A percentile compares a stretch with the other conserved stretches of the same genome.
Evolutionary conservation across 2,113 vertebrate genomes (phyloP).

Genomic region (Otus sunia): DNA sequence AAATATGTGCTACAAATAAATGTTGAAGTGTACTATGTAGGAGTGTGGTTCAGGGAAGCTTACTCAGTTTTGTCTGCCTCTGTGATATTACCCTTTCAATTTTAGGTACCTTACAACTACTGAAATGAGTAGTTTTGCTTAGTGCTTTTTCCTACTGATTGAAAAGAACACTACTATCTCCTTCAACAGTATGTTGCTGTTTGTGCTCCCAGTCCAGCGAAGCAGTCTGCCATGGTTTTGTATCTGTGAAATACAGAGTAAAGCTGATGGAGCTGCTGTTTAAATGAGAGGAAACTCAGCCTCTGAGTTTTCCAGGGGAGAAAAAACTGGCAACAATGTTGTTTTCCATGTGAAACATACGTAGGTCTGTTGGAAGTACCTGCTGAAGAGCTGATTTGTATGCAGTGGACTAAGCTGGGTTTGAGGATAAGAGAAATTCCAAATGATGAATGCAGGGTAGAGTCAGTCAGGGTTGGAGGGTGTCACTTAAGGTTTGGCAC

Average conservation of each 20-base stretch:
- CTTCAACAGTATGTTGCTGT: background rate
- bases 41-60: background rate
- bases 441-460: background rate
- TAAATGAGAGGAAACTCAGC: background rate
- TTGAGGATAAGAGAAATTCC: background rate
- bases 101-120: background rate
- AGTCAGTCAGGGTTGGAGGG: fast-evolving
- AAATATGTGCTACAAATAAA: background rate
- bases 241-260: background rate
- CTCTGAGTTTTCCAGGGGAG: background rate
- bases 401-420: background rate
- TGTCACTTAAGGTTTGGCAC: background rate
- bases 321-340: background rate
- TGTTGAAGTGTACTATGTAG: background rate
- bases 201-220: background rate
- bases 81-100: background rate
- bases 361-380: background rate
- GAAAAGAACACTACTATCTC: background rate
- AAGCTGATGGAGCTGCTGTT: background rate
- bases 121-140: background rate
- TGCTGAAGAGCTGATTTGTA: background rate
- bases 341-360: background rate
- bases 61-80: background rate
- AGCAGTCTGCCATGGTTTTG: background rate
- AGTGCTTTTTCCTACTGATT: background rate